Conservation (phyloP, 2,888 invertebrate genomes). For the Tipula helvola region DNA sequence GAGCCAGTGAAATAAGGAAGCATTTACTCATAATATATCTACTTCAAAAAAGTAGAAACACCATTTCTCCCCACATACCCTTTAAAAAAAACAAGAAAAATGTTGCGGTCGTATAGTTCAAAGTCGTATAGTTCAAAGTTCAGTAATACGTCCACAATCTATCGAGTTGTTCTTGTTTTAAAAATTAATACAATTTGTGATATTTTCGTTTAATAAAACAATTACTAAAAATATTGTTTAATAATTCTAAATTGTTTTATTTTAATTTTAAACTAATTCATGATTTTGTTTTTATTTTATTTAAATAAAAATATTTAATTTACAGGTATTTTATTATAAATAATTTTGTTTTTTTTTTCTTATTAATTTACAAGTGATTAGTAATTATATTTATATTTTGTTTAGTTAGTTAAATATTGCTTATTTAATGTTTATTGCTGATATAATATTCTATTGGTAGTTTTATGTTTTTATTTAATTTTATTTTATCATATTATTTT, state of each 20-base stretch:
- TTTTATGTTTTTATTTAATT: not conserved
- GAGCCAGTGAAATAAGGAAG: no score
- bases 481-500: not conserved
- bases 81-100: no score
- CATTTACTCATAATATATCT: no score
- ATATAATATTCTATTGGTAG: not conserved
- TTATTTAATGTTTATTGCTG: not conserved
- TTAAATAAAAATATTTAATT: not conserved
- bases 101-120: no score
- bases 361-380: not conserved
- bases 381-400: not conserved
- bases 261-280: not conserved
- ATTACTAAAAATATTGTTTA: not conserved
- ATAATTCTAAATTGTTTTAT: not conserved
- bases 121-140: no score
- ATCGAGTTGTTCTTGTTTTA: no score
- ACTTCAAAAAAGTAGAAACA: no score
- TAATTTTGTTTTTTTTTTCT: not conserved
- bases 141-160: no score
- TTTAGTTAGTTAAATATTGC: not conserved
- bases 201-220: no score
- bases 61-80: no score
- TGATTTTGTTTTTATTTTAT: not conserved
- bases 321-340: not conserved
- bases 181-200: no score